phyloP scores from a whole-genome alignment of 2,888 invertebrate genomes.

The Malthinus flaveolus region DNA sequence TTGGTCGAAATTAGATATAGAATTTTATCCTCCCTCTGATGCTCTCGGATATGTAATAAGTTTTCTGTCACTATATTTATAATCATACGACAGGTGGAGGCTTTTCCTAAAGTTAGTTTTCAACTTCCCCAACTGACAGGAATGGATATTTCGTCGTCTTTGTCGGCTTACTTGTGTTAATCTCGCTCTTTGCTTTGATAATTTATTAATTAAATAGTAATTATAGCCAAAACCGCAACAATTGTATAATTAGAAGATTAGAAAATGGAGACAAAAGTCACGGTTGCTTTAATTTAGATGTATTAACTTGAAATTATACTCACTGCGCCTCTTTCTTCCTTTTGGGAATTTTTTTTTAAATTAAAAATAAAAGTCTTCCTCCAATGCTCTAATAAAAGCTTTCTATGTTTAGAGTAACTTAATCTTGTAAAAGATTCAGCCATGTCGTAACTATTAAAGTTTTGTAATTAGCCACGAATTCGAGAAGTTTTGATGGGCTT shows the following conservation, averaged over 20 bases:
- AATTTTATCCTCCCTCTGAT: not conserved
- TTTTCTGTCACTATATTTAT: constrained; percentile 12
- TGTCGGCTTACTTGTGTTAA: not conserved
- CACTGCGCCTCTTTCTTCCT: no score
- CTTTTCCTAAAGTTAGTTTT: constrained; percentile 6
- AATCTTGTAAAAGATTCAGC: no score
- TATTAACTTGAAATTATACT: not conserved
- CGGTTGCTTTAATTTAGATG: not conserved
- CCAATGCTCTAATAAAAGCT: not conserved
- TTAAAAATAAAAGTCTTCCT: not conserved
- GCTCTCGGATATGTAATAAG: constrained; percentile 10
- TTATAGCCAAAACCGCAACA: no score
- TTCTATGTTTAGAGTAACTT: not conserved
- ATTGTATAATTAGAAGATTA: no score
- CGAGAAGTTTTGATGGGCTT: no score
- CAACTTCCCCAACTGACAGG: constrained; percentile 2
- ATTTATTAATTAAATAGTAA: no score
- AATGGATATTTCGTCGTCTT: not conserved
- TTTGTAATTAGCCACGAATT: no score
- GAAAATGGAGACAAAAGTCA: no score
- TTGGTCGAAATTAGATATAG: not conserved
- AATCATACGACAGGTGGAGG: constrained; percentile 15
- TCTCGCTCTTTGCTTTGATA: no score
- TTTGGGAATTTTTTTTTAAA: not conserved
- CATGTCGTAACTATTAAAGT: no score